phyloP scores from a whole-genome alignment of 2,113 vertebrate genomes.

The Nibea albiflora region DNA sequence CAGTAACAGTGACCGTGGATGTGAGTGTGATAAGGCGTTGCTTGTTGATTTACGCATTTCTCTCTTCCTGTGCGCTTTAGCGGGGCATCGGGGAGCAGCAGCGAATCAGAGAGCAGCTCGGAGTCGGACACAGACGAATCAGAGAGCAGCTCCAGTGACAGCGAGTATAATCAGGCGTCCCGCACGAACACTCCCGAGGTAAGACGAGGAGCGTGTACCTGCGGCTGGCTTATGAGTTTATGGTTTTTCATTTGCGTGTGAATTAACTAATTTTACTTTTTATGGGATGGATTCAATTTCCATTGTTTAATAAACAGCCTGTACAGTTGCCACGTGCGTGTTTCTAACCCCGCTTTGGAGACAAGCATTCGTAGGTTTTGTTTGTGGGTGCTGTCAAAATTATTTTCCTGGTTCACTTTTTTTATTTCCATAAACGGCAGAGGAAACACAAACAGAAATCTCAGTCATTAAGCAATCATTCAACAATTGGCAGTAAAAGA shows the following conservation, averaged over 20 bases:
- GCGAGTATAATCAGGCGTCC: conserved; percentile 90
- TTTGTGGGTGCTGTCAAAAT: background rate
- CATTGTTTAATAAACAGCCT: background rate
- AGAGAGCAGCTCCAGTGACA: conserved; percentile 95
- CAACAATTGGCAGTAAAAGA: background rate
- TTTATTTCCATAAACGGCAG: background rate
- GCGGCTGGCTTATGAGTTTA: background rate
- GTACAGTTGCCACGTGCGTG: background rate
- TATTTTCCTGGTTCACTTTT: background rate
- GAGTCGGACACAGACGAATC: conserved; percentile 93
- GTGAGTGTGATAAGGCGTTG: conserved; percentile 1
- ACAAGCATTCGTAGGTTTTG: background rate
- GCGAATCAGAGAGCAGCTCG: conserved; percentile 95
- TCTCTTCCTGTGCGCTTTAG: conserved; percentile 61
- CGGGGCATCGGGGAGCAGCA: conserved; percentile 91
- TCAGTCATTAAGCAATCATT: background rate
- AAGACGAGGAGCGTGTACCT: conserved; percentile 14
- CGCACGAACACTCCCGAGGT: conserved; percentile 93
- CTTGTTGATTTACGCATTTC: background rate
- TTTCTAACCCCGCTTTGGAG: background rate
- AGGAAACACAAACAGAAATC: background rate
- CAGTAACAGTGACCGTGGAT: background rate
- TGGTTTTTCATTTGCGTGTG: background rate
- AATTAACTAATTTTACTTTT: background rate
- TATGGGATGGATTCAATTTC: background rate